Conservation (phyloP, 2,797 vertebrate genomes). For the Molossus molossus region DNA sequence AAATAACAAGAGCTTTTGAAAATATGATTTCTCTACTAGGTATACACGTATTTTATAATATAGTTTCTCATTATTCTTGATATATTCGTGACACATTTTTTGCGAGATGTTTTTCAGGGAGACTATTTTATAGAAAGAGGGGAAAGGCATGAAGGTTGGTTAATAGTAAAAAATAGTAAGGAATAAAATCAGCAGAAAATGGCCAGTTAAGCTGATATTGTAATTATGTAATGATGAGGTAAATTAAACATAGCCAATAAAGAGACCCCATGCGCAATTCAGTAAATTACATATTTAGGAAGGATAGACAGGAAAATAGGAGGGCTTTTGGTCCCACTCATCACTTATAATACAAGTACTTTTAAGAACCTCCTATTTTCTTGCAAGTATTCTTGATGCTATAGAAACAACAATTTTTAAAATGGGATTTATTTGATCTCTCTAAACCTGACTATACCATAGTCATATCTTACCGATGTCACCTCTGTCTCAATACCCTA, state of each 20-base stretch:
- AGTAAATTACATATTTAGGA: not conserved
- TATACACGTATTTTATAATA: not conserved
- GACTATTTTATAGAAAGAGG: not conserved
- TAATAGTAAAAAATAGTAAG: not conserved
- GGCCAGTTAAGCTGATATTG: not conserved
- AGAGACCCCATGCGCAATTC: not conserved
- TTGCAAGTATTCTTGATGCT: not conserved
- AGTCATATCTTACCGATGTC: not conserved
- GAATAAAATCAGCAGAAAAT: not conserved
- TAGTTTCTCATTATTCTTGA: conserved; percentile 20
- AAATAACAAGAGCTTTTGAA: not conserved
- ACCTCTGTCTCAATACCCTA: not conserved
- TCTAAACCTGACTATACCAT: not conserved
- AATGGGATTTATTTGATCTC: not conserved
- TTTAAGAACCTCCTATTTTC: not conserved
- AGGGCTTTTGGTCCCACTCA: fast-evolving
- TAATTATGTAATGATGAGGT: not conserved
- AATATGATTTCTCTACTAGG: not conserved
- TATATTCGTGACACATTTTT: not conserved
- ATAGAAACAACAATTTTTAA: not conserved
- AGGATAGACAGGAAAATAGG: not conserved
- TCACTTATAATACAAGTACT: not conserved
- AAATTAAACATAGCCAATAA: conserved; percentile 30
- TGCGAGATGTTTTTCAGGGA: not conserved
- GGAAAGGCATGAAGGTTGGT: not conserved